These are phyloP conservation scores for Myotis vivesi DNA, from an alignment of 2,797 vertebrate species.

Conservation along the genomic window DNA sequence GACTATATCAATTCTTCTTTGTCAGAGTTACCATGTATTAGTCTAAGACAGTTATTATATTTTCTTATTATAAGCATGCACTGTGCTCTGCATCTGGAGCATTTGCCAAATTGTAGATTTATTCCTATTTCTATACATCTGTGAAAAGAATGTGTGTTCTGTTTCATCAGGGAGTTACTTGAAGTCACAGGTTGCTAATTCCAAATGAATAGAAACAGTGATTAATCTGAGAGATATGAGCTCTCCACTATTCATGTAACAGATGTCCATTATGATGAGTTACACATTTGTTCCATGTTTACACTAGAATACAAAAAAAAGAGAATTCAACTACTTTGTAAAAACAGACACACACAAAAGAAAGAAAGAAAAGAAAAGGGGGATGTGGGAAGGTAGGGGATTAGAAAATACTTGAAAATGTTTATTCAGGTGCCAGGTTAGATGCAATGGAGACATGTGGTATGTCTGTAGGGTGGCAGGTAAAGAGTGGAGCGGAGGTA, in stretches of 20 bases:
- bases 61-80: slow-evolving; percentile 68
- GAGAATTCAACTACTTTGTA: slow-evolving; percentile 76
- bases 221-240: slow-evolving; percentile 81
- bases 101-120: slow-evolving; percentile 72
- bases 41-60: slow-evolving; percentile 55
- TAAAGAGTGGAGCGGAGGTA: background rate
- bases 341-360: background rate
- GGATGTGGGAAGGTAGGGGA: slow-evolving; percentile 78
- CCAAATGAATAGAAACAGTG: slow-evolving; percentile 80
- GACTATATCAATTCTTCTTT: slow-evolving; percentile 72
- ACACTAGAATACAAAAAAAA: slow-evolving; percentile 79
- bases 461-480: slow-evolving; percentile 62
- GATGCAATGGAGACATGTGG: slow-evolving; percentile 45
- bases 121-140: slow-evolving; percentile 74
- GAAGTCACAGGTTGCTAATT: slow-evolving; percentile 79
- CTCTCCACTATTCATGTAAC: slow-evolving; percentile 77
- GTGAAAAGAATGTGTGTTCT: slow-evolving; percentile 79
- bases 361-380: background rate
- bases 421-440: slow-evolving; percentile 86
- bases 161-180: slow-evolving; percentile 74
- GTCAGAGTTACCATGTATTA: slow-evolving; percentile 64
- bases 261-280: slow-evolving; percentile 85
- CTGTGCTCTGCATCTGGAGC: slow-evolving; percentile 51
- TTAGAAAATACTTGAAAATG: slow-evolving; percentile 83
- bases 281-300: slow-evolving; percentile 85